Evolutionary conservation across 2,888 invertebrate species (phyloP).

Genomic region (Xestia rhomboidea): DNA sequence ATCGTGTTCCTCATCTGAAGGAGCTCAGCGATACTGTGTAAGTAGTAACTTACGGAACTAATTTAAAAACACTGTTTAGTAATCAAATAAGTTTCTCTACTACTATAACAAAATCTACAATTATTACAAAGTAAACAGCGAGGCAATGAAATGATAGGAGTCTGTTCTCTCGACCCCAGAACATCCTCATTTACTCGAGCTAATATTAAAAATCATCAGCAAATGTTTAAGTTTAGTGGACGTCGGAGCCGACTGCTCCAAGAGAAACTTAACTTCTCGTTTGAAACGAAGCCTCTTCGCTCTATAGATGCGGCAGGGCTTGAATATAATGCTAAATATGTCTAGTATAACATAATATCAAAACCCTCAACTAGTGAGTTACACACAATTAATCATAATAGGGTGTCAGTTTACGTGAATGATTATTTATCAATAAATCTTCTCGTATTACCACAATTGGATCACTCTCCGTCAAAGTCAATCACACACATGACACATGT

Average conservation of each 20-base stretch:
- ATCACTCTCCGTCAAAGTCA: constrained; percentile 46
- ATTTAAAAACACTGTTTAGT: not conserved
- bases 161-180: not conserved
- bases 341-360: not conserved
- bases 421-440: constrained; percentile 45
- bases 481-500: constrained; percentile 22
- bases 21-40: not conserved
- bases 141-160: not conserved
- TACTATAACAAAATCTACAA: not conserved
- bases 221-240: constrained; percentile 39
- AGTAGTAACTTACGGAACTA: not conserved
- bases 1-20: not conserved
- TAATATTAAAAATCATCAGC: constrained; percentile 40
- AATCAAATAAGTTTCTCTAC: not conserved
- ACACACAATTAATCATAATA: constrained; percentile 36
- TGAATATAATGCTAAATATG: not conserved
- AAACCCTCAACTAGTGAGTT: not conserved
- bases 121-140: not conserved
- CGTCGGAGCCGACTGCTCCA: not conserved
- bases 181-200: constrained; percentile 19
- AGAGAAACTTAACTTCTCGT: constrained; percentile 22
- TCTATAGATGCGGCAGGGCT: constrained; percentile 8
- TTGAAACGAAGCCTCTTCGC: not conserved
- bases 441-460: constrained; percentile 2
- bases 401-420: constrained; percentile 17